A percentile compares a stretch with the other conserved stretches of the same genome.
Evolutionary conservation across 2,797 vertebrate species (phyloP).

Genomic region (Sebastes flavidus): DNA sequence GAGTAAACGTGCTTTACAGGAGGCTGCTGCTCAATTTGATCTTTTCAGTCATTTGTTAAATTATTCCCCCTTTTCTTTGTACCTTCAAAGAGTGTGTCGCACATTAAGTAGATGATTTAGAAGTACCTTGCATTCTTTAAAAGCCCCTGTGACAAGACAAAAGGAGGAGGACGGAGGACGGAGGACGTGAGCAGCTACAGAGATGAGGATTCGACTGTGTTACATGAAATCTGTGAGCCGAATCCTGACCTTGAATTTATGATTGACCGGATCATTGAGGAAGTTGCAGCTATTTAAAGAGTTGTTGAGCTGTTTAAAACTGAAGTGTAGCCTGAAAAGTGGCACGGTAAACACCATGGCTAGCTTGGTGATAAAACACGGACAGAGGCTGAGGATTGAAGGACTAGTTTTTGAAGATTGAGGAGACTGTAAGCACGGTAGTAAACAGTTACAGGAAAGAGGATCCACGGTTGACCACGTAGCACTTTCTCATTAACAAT

Average conservation of each 20-base stretch:
- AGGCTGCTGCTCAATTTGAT: background rate
- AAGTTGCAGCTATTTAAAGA: background rate
- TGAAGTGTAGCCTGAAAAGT: background rate
- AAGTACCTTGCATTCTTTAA: background rate
- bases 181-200: background rate
- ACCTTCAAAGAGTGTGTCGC: background rate
- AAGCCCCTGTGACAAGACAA: background rate
- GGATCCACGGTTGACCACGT: background rate
- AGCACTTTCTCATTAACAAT: too few species aligned
- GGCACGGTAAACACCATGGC: background rate
- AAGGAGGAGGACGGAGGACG: background rate
- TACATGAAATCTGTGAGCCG: background rate
- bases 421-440: background rate
- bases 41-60: background rate
- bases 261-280: background rate
- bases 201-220: background rate
- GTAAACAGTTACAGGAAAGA: background rate
- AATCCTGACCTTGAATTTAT: background rate
- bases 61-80: background rate
- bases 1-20: background rate
- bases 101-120: background rate
- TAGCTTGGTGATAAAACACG: background rate
- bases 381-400: background rate
- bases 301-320: background rate
- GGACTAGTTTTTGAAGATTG: background rate